Base-by-base conservation (phyloP, 1,140 invertebrate genomes). In the Parapsyche elsis region DNA sequence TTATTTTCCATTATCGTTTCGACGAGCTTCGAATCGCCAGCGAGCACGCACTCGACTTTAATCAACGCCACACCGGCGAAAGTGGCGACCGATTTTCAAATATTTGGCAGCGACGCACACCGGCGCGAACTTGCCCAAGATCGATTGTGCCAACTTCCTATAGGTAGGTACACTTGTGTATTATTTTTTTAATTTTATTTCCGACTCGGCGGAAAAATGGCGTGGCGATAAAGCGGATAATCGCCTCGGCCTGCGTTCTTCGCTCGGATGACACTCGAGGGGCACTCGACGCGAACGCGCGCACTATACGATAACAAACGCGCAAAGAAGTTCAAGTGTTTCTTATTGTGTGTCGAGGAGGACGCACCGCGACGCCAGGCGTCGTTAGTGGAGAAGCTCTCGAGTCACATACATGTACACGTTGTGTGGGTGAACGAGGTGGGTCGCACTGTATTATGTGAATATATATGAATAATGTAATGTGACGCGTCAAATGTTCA, bases 1-100 rank as follows among this genome's bases (percentile, higher is more conserved):
- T 73, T 73, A 73, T 73, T 73, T 73, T 73, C 71, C 71, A 73
- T 73, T 73, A 73, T 73, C 71, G 71, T 23, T 73, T 73, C 38
- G n/a, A 19, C 23, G 14, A 21, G 24, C 14, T n/a, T 23, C 64
- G 24, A 70, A 70, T 70, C 24, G 21, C 64, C 64, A 19, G 10
- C 64, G 64, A 70, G 64, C 64, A 70, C 64, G 64, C 64, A 70
- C 71, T 45, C 71, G 21, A 23, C 38, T 73, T 73, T 21, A 70
- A 70, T 23, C 64, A 16, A n/a, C 53, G 46, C 9, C 9, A n/a
- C 9, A n/a, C 9, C n/a, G 19, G 21, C 24, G 23, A 70, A 23
- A 21, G 24, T 26, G 14, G 16, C n/a, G 24, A 14, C 19, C 14
- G 24, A 23, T 70, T 70, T 14, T 14, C 64, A 70, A 70, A 70